Conservation (phyloP, 2,113 vertebrate species). For the Aegithalos caudatus region DNA sequence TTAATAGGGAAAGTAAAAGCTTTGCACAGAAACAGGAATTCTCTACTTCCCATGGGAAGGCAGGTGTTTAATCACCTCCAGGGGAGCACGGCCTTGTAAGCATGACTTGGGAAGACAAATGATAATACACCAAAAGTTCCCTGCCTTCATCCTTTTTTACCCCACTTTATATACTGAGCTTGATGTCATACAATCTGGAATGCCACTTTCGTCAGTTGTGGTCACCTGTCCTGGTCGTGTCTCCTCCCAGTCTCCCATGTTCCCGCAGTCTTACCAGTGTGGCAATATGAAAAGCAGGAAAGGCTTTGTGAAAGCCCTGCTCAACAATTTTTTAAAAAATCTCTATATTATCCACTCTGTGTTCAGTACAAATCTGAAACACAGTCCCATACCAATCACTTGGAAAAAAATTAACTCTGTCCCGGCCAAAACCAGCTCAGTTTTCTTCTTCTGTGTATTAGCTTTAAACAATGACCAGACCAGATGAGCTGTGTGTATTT, state of each 20-base stretch:
- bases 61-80: background rate
- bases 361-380: background rate
- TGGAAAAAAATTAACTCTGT: background rate
- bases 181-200: background rate
- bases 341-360: background rate
- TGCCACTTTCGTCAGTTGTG: background rate
- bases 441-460: background rate
- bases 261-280: background rate
- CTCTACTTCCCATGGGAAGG: background rate
- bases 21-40: background rate
- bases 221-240: background rate
- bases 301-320: background rate
- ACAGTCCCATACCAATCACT: background rate
- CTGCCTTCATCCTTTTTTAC: background rate
- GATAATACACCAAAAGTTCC: background rate
- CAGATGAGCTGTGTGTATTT: background rate
- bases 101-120: background rate
- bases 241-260: background rate
- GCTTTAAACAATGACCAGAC: background rate
- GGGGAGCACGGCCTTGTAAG: background rate
- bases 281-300: background rate
- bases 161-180: background rate
- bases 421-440: background rate
- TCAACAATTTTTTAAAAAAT: background rate
- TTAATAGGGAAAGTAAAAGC: background rate